Percentiles rank a stretch among this genome's conserved stretches.
phyloP scores from a whole-genome alignment of 23 tunicate genomes.

The Styela clava region DNA sequence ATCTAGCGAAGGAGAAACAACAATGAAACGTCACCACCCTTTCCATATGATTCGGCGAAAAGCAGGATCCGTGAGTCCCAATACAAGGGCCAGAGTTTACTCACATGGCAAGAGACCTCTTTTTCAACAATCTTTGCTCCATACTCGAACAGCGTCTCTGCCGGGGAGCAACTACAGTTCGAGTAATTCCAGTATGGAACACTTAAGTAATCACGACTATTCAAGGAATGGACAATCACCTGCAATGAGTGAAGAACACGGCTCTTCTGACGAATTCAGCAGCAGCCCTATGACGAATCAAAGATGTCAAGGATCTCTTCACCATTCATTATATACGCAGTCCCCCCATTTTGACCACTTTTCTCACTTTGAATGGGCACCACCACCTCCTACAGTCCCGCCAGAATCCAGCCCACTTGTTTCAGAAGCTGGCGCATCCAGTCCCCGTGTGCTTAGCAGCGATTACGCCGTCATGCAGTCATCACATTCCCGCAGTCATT shows the following conservation, averaged over 20 bases:
- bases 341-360: constrained; percentile 6
- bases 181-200: constrained; percentile 64
- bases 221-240: not conserved
- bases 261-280: constrained; percentile 28
- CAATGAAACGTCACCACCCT: constrained; percentile 52
- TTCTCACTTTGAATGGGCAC: constrained; percentile 25
- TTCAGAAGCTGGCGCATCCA: not conserved
- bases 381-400: constrained; percentile 47
- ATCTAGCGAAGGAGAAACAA: constrained; percentile 82
- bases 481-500: constrained; percentile 62
- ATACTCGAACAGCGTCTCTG: constrained; percentile 26
- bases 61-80: constrained; percentile 43
- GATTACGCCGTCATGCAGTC: constrained; percentile 7
- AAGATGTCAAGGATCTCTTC: constrained; percentile 5
- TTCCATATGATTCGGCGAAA: constrained; percentile 21
- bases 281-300: constrained; percentile 38
- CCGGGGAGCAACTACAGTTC: constrained; percentile 63
- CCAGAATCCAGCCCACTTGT: constrained; percentile 36
- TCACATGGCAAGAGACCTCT: constrained; percentile 28
- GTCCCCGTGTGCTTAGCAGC: not conserved
- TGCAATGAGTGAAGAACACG: constrained; percentile 7
- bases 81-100: constrained; percentile 21
- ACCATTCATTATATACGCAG: constrained; percentile 31
- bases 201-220: constrained; percentile 20
- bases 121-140: not conserved